Evolutionary conservation across 2,113 vertebrate species (phyloP).

Genomic region (Chitala chitala): DNA sequence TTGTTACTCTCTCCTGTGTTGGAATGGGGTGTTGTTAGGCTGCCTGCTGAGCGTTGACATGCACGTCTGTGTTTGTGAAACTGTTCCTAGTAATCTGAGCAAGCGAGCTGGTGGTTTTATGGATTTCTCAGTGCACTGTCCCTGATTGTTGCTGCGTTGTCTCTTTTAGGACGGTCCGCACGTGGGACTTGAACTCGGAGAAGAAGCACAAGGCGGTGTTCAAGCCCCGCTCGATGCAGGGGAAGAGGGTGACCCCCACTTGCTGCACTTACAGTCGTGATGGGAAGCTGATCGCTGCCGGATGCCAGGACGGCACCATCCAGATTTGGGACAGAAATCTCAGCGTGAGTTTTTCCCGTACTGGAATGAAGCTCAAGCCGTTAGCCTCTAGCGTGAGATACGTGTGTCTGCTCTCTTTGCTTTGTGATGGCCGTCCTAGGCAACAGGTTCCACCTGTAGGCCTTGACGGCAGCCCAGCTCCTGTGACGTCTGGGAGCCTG

Average conservation of each 20-base stretch:
- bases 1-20: no score
- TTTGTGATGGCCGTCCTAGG: neutral
- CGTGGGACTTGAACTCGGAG: constrained; percentile 86
- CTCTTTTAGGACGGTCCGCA: constrained; percentile 79
- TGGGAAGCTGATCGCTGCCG: constrained; percentile 86
- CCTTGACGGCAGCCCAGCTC: no score
- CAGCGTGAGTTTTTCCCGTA: constrained; percentile 69
- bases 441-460: no score
- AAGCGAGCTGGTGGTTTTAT: neutral
- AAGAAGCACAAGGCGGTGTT: constrained; percentile 89
- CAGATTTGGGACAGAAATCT: constrained; percentile 97
- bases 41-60: no score
- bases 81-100: no score
- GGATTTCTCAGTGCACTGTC: constrained; percentile 22
- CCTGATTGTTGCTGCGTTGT: neutral
- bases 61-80: no score
- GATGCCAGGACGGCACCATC: constrained; percentile 91
- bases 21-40: no score
- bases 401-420: neutral
- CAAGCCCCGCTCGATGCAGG: constrained; percentile 84
- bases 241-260: constrained; percentile 85
- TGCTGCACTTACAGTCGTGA: constrained; percentile 89
- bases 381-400: neutral
- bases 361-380: neutral
- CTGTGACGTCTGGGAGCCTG: no score